phyloP scores from a whole-genome alignment of 2,797 vertebrate genomes.

The Taenioides sp. region DNA sequence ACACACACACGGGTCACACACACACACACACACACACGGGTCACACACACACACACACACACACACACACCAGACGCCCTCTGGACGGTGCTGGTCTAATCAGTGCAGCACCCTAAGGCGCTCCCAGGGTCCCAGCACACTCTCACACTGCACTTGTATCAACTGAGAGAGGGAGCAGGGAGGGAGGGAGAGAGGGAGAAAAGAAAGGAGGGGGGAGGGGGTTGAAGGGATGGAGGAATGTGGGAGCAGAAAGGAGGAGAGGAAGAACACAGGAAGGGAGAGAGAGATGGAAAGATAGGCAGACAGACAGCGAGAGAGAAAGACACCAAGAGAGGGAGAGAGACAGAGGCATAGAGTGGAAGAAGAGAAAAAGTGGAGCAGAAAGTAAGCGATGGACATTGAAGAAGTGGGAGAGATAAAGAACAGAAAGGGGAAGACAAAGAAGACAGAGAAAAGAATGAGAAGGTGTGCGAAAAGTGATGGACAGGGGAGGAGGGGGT shows the following conservation, averaged over 20 bases:
- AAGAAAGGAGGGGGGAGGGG: no score
- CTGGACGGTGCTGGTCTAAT: conserved; percentile 43
- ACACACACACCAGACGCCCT: conserved; percentile 16
- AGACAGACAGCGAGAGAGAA: no score
- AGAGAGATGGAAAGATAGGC: no score
- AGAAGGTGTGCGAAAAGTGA: background rate
- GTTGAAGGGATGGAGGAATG: no score
- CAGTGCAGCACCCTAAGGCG: conserved; percentile 36
- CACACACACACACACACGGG: background rate
- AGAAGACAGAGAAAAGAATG: background rate
- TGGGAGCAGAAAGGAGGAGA: no score
- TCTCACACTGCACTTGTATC: conserved; percentile 28
- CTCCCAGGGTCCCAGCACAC: conserved; percentile 16
- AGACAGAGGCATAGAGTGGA: no score
- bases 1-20: background rate
- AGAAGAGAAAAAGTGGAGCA: no score
- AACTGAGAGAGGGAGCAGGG: conserved; percentile 16
- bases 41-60: conserved; percentile 5
- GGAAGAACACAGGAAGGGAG: no score
- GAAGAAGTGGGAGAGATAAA: no score
- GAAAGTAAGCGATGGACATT: no score
- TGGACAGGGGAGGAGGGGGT: background rate
- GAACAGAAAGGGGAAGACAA: background rate
- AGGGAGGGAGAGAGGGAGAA: no score
- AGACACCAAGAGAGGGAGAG: no score